Evolutionary conservation across 2,113 vertebrate species (phyloP).

Genomic region (Suncus etruscus): DNA sequence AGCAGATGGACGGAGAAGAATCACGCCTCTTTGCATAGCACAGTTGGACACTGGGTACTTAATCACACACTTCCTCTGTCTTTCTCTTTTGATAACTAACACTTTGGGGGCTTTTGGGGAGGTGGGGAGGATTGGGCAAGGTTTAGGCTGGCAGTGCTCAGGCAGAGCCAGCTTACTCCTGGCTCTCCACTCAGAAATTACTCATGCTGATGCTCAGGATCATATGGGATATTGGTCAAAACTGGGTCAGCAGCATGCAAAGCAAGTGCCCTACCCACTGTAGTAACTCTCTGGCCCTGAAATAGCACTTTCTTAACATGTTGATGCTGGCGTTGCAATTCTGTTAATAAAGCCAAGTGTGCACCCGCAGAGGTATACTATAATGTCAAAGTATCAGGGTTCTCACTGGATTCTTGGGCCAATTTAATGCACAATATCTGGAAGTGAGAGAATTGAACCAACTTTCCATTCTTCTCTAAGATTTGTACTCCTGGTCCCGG

Average conservation of each 20-base stretch:
- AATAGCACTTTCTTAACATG: background rate
- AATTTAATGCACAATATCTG: background rate
- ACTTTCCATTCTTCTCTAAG: background rate
- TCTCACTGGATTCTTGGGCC: background rate
- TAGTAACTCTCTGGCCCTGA: background rate
- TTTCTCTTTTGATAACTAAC: background rate
- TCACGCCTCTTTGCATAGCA: conserved; percentile 98
- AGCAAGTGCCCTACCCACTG: too few relatives aligned
- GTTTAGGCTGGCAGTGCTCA: too few relatives aligned
- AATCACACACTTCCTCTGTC: conserved; percentile 55
- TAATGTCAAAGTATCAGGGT: background rate
- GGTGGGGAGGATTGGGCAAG: too few relatives aligned
- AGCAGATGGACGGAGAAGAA: conserved; percentile 95
- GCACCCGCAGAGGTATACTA: too few relatives aligned
- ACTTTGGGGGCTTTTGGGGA: too few relatives aligned
- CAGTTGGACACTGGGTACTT: conserved; percentile 98
- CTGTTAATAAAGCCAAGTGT: too few relatives aligned
- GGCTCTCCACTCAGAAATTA: too few relatives aligned
- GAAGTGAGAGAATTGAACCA: background rate
- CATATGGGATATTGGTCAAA: too few relatives aligned
- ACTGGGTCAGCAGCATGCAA: too few relatives aligned
- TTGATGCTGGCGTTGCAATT: too few relatives aligned
- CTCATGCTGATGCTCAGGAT: too few relatives aligned
- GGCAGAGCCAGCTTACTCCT: background rate
- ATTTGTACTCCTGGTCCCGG: background rate